A percentile compares a stretch with the other conserved stretches of the same genome.
phyloP scores from a whole-genome alignment of 2,113 vertebrate species.

The Potamarius usumacintae region DNA sequence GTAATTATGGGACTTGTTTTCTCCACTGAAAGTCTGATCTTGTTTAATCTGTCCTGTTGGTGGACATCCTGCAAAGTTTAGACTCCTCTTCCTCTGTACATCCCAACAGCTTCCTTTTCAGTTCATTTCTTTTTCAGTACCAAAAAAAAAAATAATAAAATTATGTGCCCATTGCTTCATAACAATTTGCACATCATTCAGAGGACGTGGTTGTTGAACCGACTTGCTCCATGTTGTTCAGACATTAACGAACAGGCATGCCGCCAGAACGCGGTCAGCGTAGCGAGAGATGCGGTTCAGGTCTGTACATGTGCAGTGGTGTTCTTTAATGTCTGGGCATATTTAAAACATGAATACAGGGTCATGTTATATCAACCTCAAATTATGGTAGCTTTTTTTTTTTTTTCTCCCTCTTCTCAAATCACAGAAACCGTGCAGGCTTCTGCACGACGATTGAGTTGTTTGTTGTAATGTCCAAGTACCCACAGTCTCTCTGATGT shows the following conservation, averaged over 20 bases:
- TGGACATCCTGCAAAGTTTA: not conserved
- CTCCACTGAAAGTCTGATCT: not conserved
- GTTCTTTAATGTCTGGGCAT: slow-evolving; percentile 47
- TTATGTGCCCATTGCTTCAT: slow-evolving; percentile 41
- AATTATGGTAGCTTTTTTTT: not conserved
- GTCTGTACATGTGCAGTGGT: not conserved
- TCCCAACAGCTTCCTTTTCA: slow-evolving; percentile 18
- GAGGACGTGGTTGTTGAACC: slow-evolving; percentile 40
- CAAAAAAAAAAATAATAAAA: not conserved
- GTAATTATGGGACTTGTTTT: slow-evolving; percentile 68
- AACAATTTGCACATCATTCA: slow-evolving; percentile 52
- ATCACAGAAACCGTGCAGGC: slow-evolving; percentile 28
- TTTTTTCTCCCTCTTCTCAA: not conserved
- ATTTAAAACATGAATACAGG: slow-evolving; percentile 48
- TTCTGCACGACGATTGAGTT: not conserved
- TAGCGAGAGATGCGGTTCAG: not conserved
- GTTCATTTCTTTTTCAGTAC: slow-evolving; percentile 32
- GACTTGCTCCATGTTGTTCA: slow-evolving; percentile 29
- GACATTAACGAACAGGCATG: slow-evolving; percentile 42
- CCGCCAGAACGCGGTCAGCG: slow-evolving; percentile 28
- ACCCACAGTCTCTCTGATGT: slow-evolving; percentile 50
- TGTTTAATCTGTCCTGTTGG: not conserved
- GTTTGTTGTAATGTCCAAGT: slow-evolving; percentile 42
- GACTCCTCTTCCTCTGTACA: not conserved
- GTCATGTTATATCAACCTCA: not conserved